Evolutionary conservation across 2,888 invertebrate species (phyloP).

Genomic region (Pilophorus perplexus): DNA sequence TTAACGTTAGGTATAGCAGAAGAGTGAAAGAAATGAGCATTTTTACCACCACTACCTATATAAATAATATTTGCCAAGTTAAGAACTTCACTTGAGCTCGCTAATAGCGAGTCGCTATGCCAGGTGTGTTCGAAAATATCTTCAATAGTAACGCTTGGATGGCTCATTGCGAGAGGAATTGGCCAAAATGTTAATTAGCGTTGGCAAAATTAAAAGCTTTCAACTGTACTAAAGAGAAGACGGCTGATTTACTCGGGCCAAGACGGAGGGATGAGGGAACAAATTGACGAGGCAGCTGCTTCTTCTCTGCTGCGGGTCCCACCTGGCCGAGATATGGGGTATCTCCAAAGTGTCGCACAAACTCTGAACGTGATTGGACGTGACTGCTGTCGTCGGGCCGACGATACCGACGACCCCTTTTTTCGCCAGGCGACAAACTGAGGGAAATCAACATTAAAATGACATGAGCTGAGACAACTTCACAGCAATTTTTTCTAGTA

Average conservation of each 20-base stretch:
- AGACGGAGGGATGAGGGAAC: conserved; percentile 56
- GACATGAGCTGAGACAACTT: not conserved
- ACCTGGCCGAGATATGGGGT: conserved; percentile 58
- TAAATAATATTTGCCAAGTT: too few species aligned
- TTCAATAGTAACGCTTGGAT: too few species aligned
- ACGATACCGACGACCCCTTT: conserved; percentile 58
- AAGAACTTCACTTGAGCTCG: too few species aligned
- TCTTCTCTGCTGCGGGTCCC: conserved; percentile 53
- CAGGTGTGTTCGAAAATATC: too few species aligned
- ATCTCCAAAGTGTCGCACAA: conserved; percentile 59
- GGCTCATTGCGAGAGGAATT: too few species aligned
- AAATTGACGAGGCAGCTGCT: conserved; percentile 54
- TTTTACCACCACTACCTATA: too few species aligned
- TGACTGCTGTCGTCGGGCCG: conserved; percentile 56
- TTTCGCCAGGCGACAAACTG: conserved; percentile 56
- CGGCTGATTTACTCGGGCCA: conserved; percentile 53
- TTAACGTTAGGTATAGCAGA: not conserved
- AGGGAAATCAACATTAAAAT: not conserved
- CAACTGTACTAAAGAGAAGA: too few species aligned
- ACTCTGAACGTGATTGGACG: conserved; percentile 58
- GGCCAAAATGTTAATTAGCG: too few species aligned
- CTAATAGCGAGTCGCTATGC: too few species aligned
- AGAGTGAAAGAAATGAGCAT: too few species aligned
- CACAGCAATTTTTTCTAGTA: not conserved
- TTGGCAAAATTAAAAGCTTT: too few species aligned